These are phyloP conservation scores for Leistus spinibarbis DNA, from an alignment of 2,888 invertebrate genomes.

Conservation along the genomic window DNA sequence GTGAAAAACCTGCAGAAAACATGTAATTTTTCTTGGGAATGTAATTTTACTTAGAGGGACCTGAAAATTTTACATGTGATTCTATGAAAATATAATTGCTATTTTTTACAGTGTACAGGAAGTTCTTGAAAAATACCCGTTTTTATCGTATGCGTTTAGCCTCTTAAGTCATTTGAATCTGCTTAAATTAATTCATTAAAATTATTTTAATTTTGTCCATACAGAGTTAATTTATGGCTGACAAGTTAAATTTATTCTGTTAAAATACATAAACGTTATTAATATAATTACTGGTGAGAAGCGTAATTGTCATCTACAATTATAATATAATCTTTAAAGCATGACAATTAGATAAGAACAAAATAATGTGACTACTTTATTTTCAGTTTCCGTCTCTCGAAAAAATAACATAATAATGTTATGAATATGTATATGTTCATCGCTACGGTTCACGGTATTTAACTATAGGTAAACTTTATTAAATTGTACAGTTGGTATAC, in stretches of 20 bases:
- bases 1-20: no score
- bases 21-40: no score
- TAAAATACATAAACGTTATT: background rate
- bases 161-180: background rate
- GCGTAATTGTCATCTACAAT: background rate
- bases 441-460: background rate
- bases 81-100: no score
- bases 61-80: no score
- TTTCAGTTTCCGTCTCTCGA: background rate
- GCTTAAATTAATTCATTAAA: background rate
- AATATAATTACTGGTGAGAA: background rate
- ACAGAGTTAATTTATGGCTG: background rate
- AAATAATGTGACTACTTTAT: background rate
- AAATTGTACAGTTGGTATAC: background rate
- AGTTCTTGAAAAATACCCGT: no score
- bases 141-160: no score
- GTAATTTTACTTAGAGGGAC: no score
- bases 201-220: background rate
- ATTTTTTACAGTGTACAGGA: no score
- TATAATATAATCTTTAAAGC: background rate
- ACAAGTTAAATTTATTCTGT: background rate
- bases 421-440: background rate
- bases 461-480: background rate
- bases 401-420: background rate
- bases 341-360: background rate